phyloP scores from a whole-genome alignment of 2,797 vertebrate species.

The Agapornis canus region DNA sequence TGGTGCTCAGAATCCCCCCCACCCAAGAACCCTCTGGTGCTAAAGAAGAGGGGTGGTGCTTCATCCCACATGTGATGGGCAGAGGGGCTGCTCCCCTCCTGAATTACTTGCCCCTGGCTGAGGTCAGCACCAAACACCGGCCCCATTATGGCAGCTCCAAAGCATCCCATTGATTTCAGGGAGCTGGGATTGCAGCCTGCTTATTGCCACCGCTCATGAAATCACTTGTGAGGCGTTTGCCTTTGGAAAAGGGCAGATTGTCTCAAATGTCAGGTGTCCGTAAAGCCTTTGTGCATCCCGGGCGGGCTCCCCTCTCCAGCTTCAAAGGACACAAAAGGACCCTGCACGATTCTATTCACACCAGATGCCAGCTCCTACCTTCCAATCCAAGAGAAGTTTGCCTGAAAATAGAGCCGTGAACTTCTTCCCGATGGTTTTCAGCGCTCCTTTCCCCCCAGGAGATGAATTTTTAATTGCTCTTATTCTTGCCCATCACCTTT shows the following conservation, averaged over 20 bases:
- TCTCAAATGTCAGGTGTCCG: conserved; percentile 54
- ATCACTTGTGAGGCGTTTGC: not conserved
- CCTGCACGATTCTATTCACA: not conserved
- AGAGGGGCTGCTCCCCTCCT: not conserved
- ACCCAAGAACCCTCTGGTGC: not conserved
- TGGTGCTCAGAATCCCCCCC: not conserved
- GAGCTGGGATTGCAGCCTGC: not conserved
- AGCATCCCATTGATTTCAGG: not conserved
- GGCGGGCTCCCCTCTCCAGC: not conserved
- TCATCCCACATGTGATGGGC: not conserved
- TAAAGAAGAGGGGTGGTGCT: too few relatives aligned
- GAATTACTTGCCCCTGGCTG: not conserved
- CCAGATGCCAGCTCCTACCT: not conserved
- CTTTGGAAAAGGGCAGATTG: not conserved
- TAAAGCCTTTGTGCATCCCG: conserved; percentile 25
- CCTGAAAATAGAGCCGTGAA: not conserved
- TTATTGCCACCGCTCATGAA: fast-evolving
- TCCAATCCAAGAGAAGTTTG: not conserved
- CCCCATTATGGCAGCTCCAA: fast-evolving
- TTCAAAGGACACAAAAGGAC: conserved; percentile 1
- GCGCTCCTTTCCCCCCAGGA: not conserved
- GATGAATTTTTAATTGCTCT: conserved; percentile 63
- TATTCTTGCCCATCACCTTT: conserved; percentile 29
- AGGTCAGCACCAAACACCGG: fast-evolving
- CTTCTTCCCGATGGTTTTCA: not conserved